phyloP scores from a whole-genome alignment of 1,140 invertebrate genomes.

The Papilio machaon region DNA sequence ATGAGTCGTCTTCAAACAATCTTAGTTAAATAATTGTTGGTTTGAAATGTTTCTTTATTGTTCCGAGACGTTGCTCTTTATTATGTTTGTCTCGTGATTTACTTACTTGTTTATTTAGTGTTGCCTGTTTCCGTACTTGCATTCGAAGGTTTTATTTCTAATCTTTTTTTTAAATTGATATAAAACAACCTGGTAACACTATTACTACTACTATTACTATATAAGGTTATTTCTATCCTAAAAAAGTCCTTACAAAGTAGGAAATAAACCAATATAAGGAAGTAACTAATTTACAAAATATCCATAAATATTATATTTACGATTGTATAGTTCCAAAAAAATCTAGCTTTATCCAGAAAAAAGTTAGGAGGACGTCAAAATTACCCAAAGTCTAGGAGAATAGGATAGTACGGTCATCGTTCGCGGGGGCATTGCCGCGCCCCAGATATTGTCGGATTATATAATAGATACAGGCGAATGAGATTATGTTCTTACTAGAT shows the following conservation, averaged over 20 bases:
- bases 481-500: neutral
- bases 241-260: neutral
- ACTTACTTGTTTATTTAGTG: neutral
- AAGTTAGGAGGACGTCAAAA: no score
- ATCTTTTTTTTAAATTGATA: neutral
- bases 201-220: no score
- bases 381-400: no score
- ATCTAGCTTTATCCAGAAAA: neutral
- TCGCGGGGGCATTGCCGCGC: no score
- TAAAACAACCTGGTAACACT: no score
- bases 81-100: conserved; percentile 1
- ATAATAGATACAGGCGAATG: no score
- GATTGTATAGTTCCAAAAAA: neutral
- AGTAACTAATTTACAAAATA: neutral
- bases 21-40: neutral
- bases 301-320: neutral
- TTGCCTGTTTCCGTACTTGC: neutral
- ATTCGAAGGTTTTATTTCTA: neutral
- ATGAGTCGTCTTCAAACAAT: neutral
- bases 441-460: no score
- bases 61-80: neutral
- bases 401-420: no score
- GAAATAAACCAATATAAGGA: neutral
- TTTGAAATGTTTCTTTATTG: conserved; percentile 8
- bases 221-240: no score